A percentile compares a stretch with the other conserved stretches of the same genome.
Evolutionary conservation across 1,140 invertebrate genomes (phyloP).

Genomic region (Drosophila pallidifrons): DNA sequence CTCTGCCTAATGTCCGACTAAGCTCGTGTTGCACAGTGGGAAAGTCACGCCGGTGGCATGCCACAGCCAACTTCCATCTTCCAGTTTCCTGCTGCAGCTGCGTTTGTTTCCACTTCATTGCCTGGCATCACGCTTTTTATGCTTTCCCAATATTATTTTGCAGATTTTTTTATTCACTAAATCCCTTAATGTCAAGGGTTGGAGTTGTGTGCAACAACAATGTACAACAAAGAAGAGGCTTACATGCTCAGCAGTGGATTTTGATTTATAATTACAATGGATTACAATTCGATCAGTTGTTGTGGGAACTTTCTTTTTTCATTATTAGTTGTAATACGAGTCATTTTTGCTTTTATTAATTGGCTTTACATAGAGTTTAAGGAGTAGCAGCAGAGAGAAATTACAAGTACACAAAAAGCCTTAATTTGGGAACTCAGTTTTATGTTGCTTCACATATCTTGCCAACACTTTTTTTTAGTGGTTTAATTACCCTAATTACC

Average conservation of each 20-base stretch:
- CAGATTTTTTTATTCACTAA: neutral
- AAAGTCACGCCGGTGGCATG: constrained; percentile 52
- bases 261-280: constrained; percentile 1
- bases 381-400: too few species aligned
- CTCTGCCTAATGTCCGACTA: constrained; percentile 18
- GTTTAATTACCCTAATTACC: too few species aligned
- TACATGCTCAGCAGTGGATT: neutral
- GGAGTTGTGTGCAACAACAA: neutral
- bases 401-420: too few species aligned
- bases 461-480: too few species aligned
- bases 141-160: neutral
- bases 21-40: constrained; percentile 65
- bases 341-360: neutral
- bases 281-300: neutral
- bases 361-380: too few species aligned
- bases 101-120: constrained; percentile 52
- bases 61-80: neutral
- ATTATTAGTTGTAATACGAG: neutral
- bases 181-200: neutral
- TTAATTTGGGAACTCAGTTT: too few species aligned
- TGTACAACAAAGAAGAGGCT: too few species aligned
- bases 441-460: too few species aligned
- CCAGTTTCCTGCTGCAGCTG: constrained; percentile 8
- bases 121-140: constrained; percentile 32
- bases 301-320: neutral